Conservation (phyloP, 1,140 invertebrate genomes). For the Penaeus indicus region DNA sequence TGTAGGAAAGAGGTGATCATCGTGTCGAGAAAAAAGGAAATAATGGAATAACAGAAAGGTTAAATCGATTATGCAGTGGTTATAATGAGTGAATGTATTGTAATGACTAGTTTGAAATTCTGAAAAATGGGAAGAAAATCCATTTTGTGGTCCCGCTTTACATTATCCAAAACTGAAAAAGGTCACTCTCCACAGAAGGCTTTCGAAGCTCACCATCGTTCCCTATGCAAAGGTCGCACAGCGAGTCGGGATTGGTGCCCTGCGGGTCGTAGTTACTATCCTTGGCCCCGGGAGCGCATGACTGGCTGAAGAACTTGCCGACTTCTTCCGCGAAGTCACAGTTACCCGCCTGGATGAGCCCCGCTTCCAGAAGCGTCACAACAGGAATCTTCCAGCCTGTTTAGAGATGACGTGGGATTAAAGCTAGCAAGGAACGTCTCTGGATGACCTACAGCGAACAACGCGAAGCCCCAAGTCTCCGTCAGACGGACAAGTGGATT, state of each 20-base stretch:
- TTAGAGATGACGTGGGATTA: not conserved
- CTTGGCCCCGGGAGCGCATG: slow-evolving; percentile 76
- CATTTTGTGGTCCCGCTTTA: too few species aligned
- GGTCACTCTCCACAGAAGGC: not conserved
- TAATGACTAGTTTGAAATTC: too few species aligned
- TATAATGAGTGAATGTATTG: too few species aligned
- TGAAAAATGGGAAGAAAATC: too few species aligned
- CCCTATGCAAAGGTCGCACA: slow-evolving; percentile 59
- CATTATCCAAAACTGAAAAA: too few species aligned
- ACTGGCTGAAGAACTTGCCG: slow-evolving; percentile 74
- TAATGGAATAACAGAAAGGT: too few species aligned
- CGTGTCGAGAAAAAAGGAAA: not conserved
- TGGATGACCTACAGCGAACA: not conserved
- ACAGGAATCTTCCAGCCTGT: slow-evolving; percentile 74
- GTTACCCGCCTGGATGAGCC: slow-evolving; percentile 70
- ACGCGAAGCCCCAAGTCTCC: not conserved
- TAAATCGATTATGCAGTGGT: too few species aligned
- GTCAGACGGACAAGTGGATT: too few species aligned
- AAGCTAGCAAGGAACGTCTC: not conserved
- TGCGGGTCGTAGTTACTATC: slow-evolving; percentile 71
- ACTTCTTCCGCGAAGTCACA: slow-evolving; percentile 76
- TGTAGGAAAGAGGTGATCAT: not conserved
- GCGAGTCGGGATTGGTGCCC: slow-evolving; percentile 71
- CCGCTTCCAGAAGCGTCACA: slow-evolving; percentile 70
- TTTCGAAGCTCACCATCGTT: slow-evolving; percentile 38